Conservation (phyloP, 2,888 invertebrate species). For the Lumbricus terrestris region DNA sequence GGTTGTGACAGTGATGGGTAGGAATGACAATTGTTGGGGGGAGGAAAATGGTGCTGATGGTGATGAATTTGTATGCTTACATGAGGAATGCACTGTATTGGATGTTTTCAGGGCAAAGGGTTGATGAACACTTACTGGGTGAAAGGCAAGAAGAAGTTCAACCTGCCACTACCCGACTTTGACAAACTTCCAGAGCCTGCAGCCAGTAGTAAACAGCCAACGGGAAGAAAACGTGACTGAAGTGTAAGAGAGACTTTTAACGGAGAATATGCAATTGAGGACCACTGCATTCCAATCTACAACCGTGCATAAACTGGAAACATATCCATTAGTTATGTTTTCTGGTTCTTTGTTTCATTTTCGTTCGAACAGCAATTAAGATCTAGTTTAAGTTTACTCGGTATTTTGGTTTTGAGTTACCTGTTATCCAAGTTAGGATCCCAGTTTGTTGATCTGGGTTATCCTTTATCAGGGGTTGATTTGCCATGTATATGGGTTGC, state of each 20-base stretch:
- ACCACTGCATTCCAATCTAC: background rate
- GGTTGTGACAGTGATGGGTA: no score
- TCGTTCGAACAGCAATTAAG: background rate
- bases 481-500: no score
- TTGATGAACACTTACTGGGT: constrained; percentile 34
- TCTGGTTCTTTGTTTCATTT: background rate
- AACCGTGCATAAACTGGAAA: background rate
- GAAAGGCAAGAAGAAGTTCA: constrained; percentile 26
- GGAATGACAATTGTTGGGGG: no score
- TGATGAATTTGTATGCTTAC: background rate
- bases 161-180: background rate
- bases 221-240: background rate
- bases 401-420: background rate
- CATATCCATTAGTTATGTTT: background rate
- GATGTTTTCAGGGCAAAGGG: constrained; percentile 32
- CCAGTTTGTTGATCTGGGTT: background rate
- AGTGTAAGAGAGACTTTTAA: background rate
- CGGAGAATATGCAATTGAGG: background rate
- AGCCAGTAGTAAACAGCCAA: background rate
- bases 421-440: background rate
- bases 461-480: background rate
- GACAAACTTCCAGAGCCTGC: background rate
- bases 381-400: background rate
- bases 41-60: background rate
- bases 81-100: background rate